A percentile compares a stretch with the other conserved stretches of the same genome.
Conservation (phyloP, 2,113 vertebrate genomes). For the Leptosomus discolor region DNA sequence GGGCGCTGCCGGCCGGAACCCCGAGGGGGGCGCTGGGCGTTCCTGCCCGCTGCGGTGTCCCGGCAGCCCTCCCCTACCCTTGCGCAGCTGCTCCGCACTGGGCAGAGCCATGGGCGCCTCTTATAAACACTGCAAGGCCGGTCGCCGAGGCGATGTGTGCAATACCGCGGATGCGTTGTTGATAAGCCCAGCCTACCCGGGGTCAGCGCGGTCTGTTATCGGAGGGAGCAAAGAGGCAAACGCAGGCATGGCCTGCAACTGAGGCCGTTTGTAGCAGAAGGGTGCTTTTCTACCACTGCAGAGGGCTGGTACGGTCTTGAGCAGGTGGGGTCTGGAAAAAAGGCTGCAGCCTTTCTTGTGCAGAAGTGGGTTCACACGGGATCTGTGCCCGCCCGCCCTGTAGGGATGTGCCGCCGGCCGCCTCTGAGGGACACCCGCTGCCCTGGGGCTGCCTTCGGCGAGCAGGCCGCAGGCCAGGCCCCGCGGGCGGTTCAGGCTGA, state of each 20-base stretch:
- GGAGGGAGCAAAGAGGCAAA: not conserved
- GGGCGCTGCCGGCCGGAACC: not conserved
- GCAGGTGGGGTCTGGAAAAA: not conserved
- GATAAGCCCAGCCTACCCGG: fast-evolving
- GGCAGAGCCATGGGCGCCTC: fast-evolving
- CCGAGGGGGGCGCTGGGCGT: not conserved
- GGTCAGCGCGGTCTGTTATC: fast-evolving
- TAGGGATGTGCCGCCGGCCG: not conserved
- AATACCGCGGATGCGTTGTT: fast-evolving
- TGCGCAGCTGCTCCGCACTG: not conserved
- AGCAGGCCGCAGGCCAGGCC: not conserved
- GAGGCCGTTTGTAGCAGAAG: not conserved
- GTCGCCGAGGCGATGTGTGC: not conserved
- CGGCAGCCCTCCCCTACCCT: not conserved
- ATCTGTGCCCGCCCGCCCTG: not conserved
- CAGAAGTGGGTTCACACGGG: fast-evolving
- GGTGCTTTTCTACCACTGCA: fast-evolving
- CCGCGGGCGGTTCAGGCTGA: too few species aligned
- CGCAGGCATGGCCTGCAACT: fast-evolving
- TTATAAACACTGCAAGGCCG: fast-evolving
- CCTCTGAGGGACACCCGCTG: not conserved
- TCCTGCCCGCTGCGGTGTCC: not conserved
- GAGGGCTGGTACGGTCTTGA: not conserved
- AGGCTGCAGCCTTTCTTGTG: fast-evolving
- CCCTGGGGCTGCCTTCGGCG: fast-evolving